Evolutionary conservation across 2,888 invertebrate genomes (phyloP), one percentile per base, ranked within the genome.

Genomic region (Ophioninae sp.): DNA sequence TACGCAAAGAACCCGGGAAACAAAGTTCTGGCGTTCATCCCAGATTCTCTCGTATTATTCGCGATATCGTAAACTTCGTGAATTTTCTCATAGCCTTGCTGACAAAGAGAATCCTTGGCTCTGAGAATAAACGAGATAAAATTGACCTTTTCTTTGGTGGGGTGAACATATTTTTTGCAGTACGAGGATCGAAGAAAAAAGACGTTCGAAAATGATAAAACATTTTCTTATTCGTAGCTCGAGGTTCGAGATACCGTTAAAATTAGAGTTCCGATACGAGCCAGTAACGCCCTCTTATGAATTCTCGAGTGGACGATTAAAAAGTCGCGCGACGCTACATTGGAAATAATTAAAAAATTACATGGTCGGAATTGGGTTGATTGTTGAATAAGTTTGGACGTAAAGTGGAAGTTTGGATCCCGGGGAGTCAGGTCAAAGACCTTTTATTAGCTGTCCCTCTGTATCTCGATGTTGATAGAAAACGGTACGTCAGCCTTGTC

Each of bases 111-210:
- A 63, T 64, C 75, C 69, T 80, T 80, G 39, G 17, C 41, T 44
- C 80, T 80, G 63, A 75, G 64, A 80, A 80, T 80, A 80, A 80
- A 80, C 75, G 69, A 56, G 69, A 74, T 69, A 22, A 41, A 79
- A 61, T 61, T 59, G 56, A 44, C 44, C 71, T 71, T 22, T 20
- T 20, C 59, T 13, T 51, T 51, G 17, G 51, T 17, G 51, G 6
- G 51, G 51, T 13, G 17, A 51, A 10, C 3, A 51, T 59, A 2
- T 59, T 59, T 59, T 59, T 59, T 17, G 20, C 59, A 2, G 8
- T 20, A 59, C 8, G 22, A 22, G 30, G 30, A 30, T 30, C 30
- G 30, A 59, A 59, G 59, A 51, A 51, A 51, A 17, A 51, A 51
- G n/a, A 13, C 17, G 41, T 30, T 30, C 30, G 30, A 30, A 30